Evolutionary conservation across 2,113 vertebrate genomes (phyloP), one percentile per base, ranked within the genome.

Genomic region (Saccopteryx leptura): DNA sequence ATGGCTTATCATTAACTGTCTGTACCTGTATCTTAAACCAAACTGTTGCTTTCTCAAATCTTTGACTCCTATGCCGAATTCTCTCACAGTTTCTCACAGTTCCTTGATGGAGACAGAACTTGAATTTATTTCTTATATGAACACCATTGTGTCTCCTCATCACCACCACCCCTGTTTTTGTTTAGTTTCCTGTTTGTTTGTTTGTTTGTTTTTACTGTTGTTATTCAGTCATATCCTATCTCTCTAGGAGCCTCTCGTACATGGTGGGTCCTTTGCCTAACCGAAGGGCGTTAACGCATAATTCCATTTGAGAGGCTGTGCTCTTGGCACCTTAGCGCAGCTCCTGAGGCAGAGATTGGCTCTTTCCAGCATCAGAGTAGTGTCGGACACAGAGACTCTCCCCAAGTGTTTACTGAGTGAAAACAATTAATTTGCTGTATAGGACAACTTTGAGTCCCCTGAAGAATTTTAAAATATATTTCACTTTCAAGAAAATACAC

Each of bases 401-500:
- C 24, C 28, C 8, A 54, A 48, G 23, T 28, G 9, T 68, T 88
- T 56, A 58, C 4, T n/a, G 60, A 90, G 9, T 58, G 61, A 88
- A 50, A 50, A 58, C 39, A 74, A 33, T 87, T 48, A 83, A 81
- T 81, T 69, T 52, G 24, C 13, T 46, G 3, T 83, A 26, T 48
- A 85, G 8, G 33, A 82, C 9, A n/a, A 69, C n/a, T 31, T 72
- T 48, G 24, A 88, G 39, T 50, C 10, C 28, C 48, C n/a, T 86
- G 28, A 91, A 39, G 19, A 31, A 13, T 23, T 89, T 74, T 66
- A 54, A 83, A 83, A 75, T 68, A 50, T 54, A 50, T 82, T 72
- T 95, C 52, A 92, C 58, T 93, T 90, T 93, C 18, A 90, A 65
- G 81, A 88, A 23, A 90, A 60, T 46, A 17, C 0, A 56, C 4